These are phyloP conservation scores for Ectobius pallidus DNA, from an alignment of 2,888 invertebrate genomes.

Conservation along the genomic window DNA sequence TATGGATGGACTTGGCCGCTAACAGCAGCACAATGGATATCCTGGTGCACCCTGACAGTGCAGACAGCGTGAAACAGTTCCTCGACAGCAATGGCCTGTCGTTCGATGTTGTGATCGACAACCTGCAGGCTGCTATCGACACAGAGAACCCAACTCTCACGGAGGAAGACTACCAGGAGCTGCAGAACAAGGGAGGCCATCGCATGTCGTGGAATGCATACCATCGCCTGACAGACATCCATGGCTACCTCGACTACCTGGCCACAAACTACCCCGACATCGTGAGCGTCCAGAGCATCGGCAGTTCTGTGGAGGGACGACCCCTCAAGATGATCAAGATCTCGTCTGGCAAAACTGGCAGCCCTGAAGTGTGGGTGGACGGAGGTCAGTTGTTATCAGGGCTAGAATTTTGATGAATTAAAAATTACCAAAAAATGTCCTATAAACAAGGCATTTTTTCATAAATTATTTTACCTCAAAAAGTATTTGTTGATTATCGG, in stretches of 20 bases:
- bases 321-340: slow-evolving; percentile 68
- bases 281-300: slow-evolving; percentile 75
- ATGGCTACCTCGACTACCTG: slow-evolving; percentile 73
- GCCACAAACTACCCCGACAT: slow-evolving; percentile 73
- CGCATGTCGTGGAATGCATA: slow-evolving; percentile 79
- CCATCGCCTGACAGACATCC: slow-evolving; percentile 71
- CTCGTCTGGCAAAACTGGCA: slow-evolving; percentile 41
- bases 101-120: slow-evolving; percentile 74
- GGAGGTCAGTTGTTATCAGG: slow-evolving; percentile 55
- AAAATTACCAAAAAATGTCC: too few species aligned
- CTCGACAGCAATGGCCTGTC: slow-evolving; percentile 68
- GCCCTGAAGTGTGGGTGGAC: slow-evolving; percentile 57
- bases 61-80: slow-evolving; percentile 66
- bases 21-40: slow-evolving; percentile 56
- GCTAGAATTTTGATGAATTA: too few species aligned
- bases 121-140: slow-evolving; percentile 79
- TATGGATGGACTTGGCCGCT: slow-evolving; percentile 39
- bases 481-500: too few species aligned
- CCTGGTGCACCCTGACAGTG: slow-evolving; percentile 69
- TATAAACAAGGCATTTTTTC: too few species aligned
- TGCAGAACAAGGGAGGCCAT: slow-evolving; percentile 70
- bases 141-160: slow-evolving; percentile 77
- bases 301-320: slow-evolving; percentile 74
- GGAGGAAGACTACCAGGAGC: slow-evolving; percentile 65
- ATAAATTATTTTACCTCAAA: too few species aligned